Evolutionary conservation across 2,888 invertebrate genomes (phyloP), one percentile per base, ranked within the genome.

Genomic region (Chrysomela aeneicollis): DNA sequence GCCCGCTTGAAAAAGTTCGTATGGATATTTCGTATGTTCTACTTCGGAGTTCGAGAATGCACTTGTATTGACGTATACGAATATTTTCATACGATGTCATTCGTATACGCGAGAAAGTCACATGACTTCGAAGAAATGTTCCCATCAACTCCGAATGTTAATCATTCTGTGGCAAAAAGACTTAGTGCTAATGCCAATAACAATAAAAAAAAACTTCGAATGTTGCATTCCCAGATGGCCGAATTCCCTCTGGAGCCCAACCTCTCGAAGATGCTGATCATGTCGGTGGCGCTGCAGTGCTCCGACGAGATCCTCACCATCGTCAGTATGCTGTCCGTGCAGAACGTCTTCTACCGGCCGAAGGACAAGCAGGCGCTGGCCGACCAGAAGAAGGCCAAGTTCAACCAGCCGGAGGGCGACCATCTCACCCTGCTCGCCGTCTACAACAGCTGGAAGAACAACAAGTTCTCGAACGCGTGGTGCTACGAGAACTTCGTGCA

Each of bases 401-500:
- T 99, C 82, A 98, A 99, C 84, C 99, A 99, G 82, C 88, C 96
- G 0, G 99, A 99, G 82, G 99, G 99, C 0, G 99, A 99, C 82
- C 99, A 99, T 83, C 84, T 99, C 47, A 99, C 99, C 0, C 84
- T 99, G 21, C 83, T 99, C n/a, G 96, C 98, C 0, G 99, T 99
- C 3, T 99, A 97, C 81, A 99, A 99, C 81, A 97, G 98, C 55
- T 99, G 99, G 99, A 93, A 96, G 77, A 98, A 98, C 81, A 98
- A 98, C 80, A 98, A 98, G 84, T 98, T 98, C 82, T 97, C 97
- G 0, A 97, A 96, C 81, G 96, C 97, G 0, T 99, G 99, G 99
- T 99, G 99, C 82, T 98, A 97, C 78, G 98, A 99, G 81, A 99
- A 99, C 85, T 99, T 99, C 80, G 96, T 99, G 2, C 98, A 99